Percentiles rank a stretch among this genome's conserved stretches.
Evolutionary conservation across 2,797 vertebrate species (phyloP).

Genomic region (Notolabrus celidotus): DNA sequence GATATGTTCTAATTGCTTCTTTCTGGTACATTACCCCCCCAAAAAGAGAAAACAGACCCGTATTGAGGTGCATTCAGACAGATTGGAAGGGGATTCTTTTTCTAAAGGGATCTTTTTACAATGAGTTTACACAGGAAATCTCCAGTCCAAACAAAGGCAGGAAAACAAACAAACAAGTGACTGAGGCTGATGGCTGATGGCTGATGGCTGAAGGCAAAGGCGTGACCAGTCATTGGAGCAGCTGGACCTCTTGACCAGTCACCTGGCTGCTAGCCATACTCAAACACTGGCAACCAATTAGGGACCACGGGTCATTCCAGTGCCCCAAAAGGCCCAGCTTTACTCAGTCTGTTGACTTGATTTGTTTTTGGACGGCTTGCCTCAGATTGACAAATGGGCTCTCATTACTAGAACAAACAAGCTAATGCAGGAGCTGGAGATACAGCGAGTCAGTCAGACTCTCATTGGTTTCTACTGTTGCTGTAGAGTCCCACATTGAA

Average conservation of each 20-base stretch:
- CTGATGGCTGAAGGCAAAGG: conserved; percentile 49
- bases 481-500: conserved; percentile 16
- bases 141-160: conserved; percentile 79
- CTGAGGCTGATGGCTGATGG: conserved; percentile 41
- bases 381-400: conserved; percentile 70
- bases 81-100: conserved; percentile 29
- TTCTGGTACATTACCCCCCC: conserved; percentile 23
- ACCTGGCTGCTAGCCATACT: conserved; percentile 63
- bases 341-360: conserved; percentile 56
- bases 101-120: conserved; percentile 55
- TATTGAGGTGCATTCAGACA: conserved; percentile 34
- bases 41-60: conserved; percentile 52
- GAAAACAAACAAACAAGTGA: conserved; percentile 81
- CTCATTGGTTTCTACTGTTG: conserved; percentile 38
- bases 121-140: conserved; percentile 77
- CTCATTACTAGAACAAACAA: conserved; percentile 75
- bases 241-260: conserved; percentile 69
- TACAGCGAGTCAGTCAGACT: conserved; percentile 26
- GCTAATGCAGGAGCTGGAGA: conserved; percentile 64
- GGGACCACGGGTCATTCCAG: conserved; percentile 29
- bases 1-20: conserved; percentile 35
- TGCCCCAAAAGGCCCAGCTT: conserved; percentile 56
- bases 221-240: conserved; percentile 44
- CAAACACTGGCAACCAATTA: conserved; percentile 65
- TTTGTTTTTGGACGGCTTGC: conserved; percentile 67